Conservation (phyloP, 2,888 invertebrate genomes). For the Holacanthella duospinosa region DNA sequence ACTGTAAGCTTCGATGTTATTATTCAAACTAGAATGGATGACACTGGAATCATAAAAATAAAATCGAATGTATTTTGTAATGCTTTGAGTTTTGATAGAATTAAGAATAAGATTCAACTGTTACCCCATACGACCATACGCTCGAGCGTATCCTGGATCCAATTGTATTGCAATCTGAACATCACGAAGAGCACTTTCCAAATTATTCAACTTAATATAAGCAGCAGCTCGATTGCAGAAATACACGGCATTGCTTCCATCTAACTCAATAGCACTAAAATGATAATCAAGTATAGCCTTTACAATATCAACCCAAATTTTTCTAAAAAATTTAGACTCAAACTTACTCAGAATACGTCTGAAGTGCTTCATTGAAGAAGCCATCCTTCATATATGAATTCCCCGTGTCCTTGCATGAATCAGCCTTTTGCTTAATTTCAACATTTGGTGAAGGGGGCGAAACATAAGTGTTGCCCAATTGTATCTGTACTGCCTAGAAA, state of each 20-base stretch:
- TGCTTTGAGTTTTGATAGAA: no score
- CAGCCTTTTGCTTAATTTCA: conserved; percentile 57
- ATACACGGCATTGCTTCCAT: conserved; percentile 82
- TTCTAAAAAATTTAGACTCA: background rate
- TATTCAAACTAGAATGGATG: conserved; percentile 71
- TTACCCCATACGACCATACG: conserved; percentile 81
- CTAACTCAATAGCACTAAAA: conserved; percentile 72
- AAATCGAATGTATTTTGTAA: no score
- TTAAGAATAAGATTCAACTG: no score
- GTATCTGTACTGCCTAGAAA: background rate
- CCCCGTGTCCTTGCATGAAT: conserved; percentile 75
- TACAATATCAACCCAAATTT: background rate
- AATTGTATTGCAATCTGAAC: conserved; percentile 78
- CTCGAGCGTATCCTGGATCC: conserved; percentile 87
- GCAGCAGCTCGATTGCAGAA: conserved; percentile 97
- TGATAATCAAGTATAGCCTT: no score
- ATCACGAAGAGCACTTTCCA: conserved; percentile 75
- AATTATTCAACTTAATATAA: conserved; percentile 75
- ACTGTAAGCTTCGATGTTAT: conserved; percentile 69
- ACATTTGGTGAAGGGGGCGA: conserved; percentile 34
- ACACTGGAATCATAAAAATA: conserved; percentile 44
- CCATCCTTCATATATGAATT: conserved; percentile 78
- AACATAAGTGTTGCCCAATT: conserved; percentile 36
- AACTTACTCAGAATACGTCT: conserved; percentile 60
- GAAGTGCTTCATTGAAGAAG: conserved; percentile 67